phyloP scores from a whole-genome alignment of 2,113 vertebrate species.

The Dromaius novaehollandiae region DNA sequence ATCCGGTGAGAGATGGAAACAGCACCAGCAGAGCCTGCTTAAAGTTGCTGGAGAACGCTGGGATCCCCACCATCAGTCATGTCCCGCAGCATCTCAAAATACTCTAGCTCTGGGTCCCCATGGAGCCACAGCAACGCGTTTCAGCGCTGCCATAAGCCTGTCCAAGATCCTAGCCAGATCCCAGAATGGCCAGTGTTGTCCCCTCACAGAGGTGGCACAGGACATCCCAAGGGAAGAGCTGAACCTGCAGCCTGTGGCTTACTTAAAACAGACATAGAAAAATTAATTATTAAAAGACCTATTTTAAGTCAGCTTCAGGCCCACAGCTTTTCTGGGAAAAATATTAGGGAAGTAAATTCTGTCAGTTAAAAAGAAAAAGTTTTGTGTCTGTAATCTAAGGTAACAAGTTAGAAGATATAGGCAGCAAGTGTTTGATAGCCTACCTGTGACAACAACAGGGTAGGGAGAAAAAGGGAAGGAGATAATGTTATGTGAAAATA shows the following conservation, averaged over 20 bases:
- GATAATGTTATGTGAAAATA: not conserved
- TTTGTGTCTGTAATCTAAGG: not conserved
- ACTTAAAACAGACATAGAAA: not conserved
- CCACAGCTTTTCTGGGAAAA: not conserved
- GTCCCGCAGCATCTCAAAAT: not conserved
- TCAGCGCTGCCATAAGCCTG: not conserved
- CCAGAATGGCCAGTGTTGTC: not conserved
- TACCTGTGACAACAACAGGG: not conserved
- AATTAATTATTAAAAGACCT: not conserved
- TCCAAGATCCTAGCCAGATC: not conserved
- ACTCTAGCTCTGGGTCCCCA: not conserved
- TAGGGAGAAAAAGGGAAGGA: not conserved
- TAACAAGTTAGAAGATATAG: not conserved
- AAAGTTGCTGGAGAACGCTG: not conserved
- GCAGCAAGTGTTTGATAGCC: not conserved
- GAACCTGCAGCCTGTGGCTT: not conserved
- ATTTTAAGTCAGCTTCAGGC: not conserved
- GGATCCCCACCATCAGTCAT: not conserved
- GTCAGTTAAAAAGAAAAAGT: not conserved
- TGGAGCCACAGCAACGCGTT: fast-evolving
- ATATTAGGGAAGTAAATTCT: not conserved
- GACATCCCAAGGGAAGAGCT: not conserved
- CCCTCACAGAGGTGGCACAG: not conserved
- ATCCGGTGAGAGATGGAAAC: not conserved
- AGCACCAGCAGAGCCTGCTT: not conserved